Percentiles rank a stretch among this genome's conserved stretches.
Evolutionary conservation across 2,797 vertebrate species (phyloP).

Genomic region (Phrynocephalus forsythii): DNA sequence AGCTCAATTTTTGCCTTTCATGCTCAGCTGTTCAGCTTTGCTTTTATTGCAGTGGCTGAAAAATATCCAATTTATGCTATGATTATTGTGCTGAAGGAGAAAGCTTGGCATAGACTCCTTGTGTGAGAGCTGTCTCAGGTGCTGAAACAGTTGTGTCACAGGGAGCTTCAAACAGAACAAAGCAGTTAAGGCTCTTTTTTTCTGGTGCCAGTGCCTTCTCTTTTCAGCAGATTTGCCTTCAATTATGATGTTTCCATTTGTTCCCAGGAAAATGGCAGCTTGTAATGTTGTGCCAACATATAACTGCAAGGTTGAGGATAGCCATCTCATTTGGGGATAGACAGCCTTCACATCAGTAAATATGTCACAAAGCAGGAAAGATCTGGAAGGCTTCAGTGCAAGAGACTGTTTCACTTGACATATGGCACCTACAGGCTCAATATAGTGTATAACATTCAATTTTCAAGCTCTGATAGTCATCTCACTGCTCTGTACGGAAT

Average conservation of each 20-base stretch:
- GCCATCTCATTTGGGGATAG: neutral
- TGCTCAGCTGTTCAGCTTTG: constrained; percentile 12
- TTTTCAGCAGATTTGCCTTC: neutral
- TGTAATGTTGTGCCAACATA: accelerated
- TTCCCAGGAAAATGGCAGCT: neutral
- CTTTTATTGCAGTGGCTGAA: neutral
- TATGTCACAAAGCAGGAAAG: neutral
- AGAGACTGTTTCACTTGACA: neutral
- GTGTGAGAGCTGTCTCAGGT: constrained; percentile 12
- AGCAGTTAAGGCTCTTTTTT: neutral
- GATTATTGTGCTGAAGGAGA: neutral
- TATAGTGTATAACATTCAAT: neutral
- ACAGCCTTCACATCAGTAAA: neutral
- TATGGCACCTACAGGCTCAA: neutral
- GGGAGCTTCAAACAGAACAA: neutral
- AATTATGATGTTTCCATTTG: neutral
- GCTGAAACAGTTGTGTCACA: neutral
- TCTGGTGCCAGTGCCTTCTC: neutral
- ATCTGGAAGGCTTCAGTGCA: neutral
- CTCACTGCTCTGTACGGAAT: constrained; percentile 16
- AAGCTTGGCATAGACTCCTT: neutral
- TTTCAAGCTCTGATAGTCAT: constrained; percentile 6
- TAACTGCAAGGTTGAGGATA: neutral
- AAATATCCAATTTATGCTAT: neutral
- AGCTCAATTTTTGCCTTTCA: neutral